Conservation (phyloP, 30 jellyfish, hydroid and myxozoan genomes). For the Aurelia aurita complex sp. Pacific region DNA sequence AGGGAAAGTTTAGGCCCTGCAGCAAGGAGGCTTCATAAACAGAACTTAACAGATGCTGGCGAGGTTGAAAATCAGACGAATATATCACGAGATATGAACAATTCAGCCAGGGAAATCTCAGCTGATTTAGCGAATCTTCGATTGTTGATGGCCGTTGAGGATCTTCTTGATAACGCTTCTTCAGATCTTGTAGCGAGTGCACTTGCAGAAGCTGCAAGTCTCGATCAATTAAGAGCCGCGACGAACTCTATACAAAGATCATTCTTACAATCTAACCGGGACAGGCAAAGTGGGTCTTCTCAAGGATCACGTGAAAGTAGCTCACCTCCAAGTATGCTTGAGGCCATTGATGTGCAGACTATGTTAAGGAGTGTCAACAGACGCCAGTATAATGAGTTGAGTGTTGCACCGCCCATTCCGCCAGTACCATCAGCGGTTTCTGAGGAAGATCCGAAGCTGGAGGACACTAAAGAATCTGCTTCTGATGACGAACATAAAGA, state of each 20-base stretch:
- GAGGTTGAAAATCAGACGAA: constrained; percentile 39
- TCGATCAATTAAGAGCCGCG: constrained; percentile 91
- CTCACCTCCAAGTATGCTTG: constrained; percentile 70
- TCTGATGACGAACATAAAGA: no score
- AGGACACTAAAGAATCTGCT: no score
- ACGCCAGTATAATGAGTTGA: not conserved
- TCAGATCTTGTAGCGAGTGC: constrained; percentile 99
- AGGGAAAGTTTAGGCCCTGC: constrained; percentile 30
- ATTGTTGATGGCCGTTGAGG: constrained; percentile 98
- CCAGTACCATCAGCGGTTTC: no score
- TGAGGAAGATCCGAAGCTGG: no score
- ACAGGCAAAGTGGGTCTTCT: constrained; percentile 71
- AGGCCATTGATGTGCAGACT: constrained; percentile 25
- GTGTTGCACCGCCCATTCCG: no score
- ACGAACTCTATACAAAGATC: constrained; percentile 63
- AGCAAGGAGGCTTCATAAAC: constrained; percentile 20
- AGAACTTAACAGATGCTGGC: constrained; percentile 25
- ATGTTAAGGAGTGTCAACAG: not conserved
- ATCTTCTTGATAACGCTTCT: constrained; percentile 92
- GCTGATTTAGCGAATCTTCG: constrained; percentile 91
- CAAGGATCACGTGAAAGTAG: constrained; percentile 91
- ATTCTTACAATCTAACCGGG: constrained; percentile 27
- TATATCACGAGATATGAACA: constrained; percentile 31
- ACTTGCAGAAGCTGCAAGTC: constrained; percentile 95
- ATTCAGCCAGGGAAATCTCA: constrained; percentile 54